Conservation (phyloP, 2,797 vertebrate species). For the Cynodonichthys magdalenae region DNA sequence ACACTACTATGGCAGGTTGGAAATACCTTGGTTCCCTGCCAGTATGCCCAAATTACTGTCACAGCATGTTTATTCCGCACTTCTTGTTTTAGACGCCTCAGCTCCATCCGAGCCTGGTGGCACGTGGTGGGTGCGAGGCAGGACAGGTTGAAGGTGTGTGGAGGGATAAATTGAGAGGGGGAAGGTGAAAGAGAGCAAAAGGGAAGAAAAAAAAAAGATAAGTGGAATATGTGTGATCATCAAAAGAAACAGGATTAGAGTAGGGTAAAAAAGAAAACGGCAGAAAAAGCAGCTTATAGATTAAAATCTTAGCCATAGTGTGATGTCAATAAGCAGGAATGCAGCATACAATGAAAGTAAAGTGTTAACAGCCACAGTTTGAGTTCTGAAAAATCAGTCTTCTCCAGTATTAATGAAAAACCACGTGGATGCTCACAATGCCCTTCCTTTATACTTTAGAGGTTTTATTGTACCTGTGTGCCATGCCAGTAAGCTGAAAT, state of each 20-base stretch:
- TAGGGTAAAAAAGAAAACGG: conserved; percentile 41
- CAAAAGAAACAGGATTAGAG: conserved; percentile 46
- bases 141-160: conserved; percentile 49
- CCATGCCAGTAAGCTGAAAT: conserved; percentile 95
- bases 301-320: conserved; percentile 26
- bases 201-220: conserved; percentile 9
- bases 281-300: conserved; percentile 46
- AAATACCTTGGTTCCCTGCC: conserved; percentile 99
- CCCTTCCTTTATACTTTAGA: conserved; percentile 5
- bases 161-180: conserved; percentile 35
- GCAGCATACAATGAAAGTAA: conserved; percentile 11
- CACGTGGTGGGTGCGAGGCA: conserved; percentile 60
- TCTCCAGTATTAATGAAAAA: conserved; percentile 2
- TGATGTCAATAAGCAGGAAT: conserved; percentile 25
- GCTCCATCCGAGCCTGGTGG: conserved; percentile 94
- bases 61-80: conserved; percentile 93
- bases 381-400: conserved; percentile 16
- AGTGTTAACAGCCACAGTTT: conserved; percentile 20
- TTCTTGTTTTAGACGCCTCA: conserved; percentile 95
- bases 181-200: conserved; percentile 26
- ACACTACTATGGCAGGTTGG: conserved; percentile 54
- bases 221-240: conserved; percentile 63
- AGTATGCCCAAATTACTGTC: conserved; percentile 98
- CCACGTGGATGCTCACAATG: conserved; percentile 3
- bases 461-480: conserved; percentile 85